Evolutionary conservation across 2,888 invertebrate species (phyloP).

Genomic region (Polylopha cassiicola): DNA sequence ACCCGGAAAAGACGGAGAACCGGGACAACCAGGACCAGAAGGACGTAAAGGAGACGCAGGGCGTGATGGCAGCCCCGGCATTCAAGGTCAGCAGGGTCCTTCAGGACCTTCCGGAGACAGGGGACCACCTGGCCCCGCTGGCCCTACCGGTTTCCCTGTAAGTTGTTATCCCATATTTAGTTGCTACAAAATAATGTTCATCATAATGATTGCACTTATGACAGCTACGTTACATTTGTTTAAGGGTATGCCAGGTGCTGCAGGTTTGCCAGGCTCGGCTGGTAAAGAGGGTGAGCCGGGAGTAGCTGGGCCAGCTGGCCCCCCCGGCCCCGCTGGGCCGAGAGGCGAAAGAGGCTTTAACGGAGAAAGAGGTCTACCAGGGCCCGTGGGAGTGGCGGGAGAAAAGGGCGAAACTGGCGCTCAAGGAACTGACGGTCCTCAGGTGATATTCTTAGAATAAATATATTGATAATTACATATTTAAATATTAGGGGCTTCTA

Average conservation of each 20-base stretch:
- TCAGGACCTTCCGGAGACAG: slow-evolving; percentile 84
- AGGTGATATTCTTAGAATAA: too few relatives aligned
- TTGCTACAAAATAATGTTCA: background rate
- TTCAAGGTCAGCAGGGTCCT: slow-evolving; percentile 84
- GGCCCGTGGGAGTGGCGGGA: slow-evolving; percentile 81
- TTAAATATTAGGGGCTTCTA: too few relatives aligned
- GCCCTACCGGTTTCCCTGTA: slow-evolving; percentile 89
- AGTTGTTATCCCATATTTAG: too few relatives aligned
- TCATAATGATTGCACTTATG: background rate
- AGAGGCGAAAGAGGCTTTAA: slow-evolving; percentile 84
- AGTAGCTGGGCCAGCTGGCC: slow-evolving; percentile 80
- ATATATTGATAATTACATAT: slow-evolving; percentile 9
- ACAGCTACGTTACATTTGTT: slow-evolving; percentile 9
- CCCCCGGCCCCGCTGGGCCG: slow-evolving; percentile 78
- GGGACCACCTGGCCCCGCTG: slow-evolving; percentile 85
- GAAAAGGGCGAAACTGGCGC: slow-evolving; percentile 80
- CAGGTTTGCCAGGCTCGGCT: slow-evolving; percentile 83
- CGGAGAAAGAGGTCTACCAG: slow-evolving; percentile 84
- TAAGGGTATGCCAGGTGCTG: slow-evolving; percentile 84
- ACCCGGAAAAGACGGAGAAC: slow-evolving; percentile 86
- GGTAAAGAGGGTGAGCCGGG: slow-evolving; percentile 91
- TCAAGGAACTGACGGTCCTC: slow-evolving; percentile 82
- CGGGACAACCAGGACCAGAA: slow-evolving; percentile 83
- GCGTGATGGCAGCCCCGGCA: slow-evolving; percentile 86
- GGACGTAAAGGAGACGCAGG: slow-evolving; percentile 89